These are phyloP conservation scores for Agonopterix heracliana DNA, from an alignment of 2,888 invertebrate genomes.

Conservation along the genomic window DNA sequence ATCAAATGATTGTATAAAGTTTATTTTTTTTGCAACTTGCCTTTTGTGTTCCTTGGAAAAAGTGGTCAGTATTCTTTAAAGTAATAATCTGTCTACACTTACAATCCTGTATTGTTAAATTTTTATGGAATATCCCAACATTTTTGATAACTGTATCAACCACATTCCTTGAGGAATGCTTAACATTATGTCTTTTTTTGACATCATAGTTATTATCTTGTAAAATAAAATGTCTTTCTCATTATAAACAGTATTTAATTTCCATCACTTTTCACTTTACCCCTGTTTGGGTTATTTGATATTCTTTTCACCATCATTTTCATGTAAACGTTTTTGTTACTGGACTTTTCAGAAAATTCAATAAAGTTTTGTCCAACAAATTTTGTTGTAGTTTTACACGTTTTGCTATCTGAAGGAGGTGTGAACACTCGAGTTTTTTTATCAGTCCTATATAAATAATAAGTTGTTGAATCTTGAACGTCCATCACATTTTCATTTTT, in stretches of 20 bases:
- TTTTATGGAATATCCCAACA: slow-evolving; percentile 10
- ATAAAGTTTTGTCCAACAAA: slow-evolving; percentile 57
- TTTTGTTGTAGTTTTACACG: slow-evolving; percentile 18
- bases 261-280: slow-evolving; percentile 30
- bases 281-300: slow-evolving; percentile 57
- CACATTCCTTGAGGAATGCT: slow-evolving; percentile 58
- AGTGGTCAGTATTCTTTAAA: too few species aligned
- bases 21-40: too few species aligned
- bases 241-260: slow-evolving; percentile 26
- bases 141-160: slow-evolving; percentile 36
- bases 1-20: too few species aligned
- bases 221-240: slow-evolving; percentile 40
- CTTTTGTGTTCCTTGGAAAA: too few species aligned
- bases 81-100: too few species aligned
- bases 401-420: slow-evolving; percentile 33
- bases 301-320: slow-evolving; percentile 61
- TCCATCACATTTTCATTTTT: slow-evolving; percentile 11
- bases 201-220: slow-evolving; percentile 53
- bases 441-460: slow-evolving; percentile 47
- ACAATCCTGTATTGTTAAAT: too few species aligned
- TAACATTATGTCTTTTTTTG: slow-evolving; percentile 61
- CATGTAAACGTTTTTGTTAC: slow-evolving; percentile 37
- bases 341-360: slow-evolving; percentile 32
- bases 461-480: slow-evolving; percentile 11
- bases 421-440: slow-evolving; percentile 54